Conservation (phyloP, 37 sponge, comb jelly and placozoan genomes). For the Axinella damicornis region DNA sequence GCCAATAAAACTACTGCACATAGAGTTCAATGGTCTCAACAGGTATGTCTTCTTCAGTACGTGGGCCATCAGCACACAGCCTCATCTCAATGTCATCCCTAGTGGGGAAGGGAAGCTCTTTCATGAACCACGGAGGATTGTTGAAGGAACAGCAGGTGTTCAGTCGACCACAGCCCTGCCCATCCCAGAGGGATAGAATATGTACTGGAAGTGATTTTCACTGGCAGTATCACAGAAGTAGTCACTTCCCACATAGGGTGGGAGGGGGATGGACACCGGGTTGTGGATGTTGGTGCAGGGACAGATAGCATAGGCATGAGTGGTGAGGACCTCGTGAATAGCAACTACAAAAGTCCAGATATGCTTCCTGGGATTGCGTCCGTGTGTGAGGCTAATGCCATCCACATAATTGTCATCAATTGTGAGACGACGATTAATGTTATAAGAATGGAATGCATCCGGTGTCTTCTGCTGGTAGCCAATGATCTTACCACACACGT, state of each 20-base stretch:
- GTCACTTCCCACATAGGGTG: slow-evolving; percentile 3
- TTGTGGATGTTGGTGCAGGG: slow-evolving; percentile 19
- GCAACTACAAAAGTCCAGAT: slow-evolving; percentile 54
- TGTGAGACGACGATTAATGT: background rate
- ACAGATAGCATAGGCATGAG: background rate
- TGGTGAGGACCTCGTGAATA: background rate
- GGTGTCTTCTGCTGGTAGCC: slow-evolving; percentile 31
- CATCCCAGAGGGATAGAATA: slow-evolving; percentile 49
- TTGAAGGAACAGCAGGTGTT: slow-evolving; percentile 48
- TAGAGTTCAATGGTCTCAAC: slow-evolving; percentile 1
- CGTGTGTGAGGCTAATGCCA: slow-evolving; percentile 46
- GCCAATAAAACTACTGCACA: slow-evolving; percentile 6
- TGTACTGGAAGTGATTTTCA: background rate
- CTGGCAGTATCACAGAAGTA: slow-evolving; percentile 51
- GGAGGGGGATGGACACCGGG: background rate
- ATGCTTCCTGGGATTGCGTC: slow-evolving; percentile 36
- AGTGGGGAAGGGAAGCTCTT: slow-evolving; percentile 3
- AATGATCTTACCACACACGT: slow-evolving; percentile 40
- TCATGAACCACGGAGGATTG: slow-evolving; percentile 41
- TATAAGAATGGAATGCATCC: slow-evolving; percentile 1
- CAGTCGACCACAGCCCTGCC: slow-evolving; percentile 19
- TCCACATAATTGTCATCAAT: slow-evolving; percentile 33
- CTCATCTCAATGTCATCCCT: slow-evolving; percentile 51
- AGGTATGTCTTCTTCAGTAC: background rate
- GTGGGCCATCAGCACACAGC: slow-evolving; percentile 16